Evolutionary conservation across 2,797 vertebrate species (phyloP).

Genomic region (Tolypeutes matacus): DNA sequence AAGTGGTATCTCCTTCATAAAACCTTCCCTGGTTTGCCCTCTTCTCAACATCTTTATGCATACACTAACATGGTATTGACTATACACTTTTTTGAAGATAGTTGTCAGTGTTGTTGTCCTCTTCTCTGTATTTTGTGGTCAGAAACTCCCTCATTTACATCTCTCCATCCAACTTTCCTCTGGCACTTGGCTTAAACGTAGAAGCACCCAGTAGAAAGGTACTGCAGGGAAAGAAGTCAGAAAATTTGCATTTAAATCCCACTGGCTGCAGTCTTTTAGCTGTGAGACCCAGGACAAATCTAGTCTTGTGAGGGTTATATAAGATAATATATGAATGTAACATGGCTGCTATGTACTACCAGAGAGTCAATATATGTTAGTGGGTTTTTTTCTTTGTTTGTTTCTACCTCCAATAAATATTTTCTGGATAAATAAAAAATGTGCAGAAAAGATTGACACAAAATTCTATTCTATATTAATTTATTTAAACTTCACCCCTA

Average conservation of each 20-base stretch:
- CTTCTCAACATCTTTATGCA: background rate
- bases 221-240: background rate
- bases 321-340: background rate
- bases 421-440: slow-evolving; percentile 51
- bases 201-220: background rate
- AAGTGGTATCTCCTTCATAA: background rate
- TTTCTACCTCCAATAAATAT: background rate
- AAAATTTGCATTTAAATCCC: background rate
- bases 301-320: background rate
- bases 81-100: background rate
- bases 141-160: background rate
- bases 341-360: background rate
- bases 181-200: background rate
- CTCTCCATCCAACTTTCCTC: background rate
- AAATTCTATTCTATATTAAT: background rate
- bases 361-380: background rate
- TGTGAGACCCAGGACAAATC: background rate
- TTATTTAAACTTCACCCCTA: slow-evolving; percentile 20
- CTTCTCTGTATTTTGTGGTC: background rate
- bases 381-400: background rate
- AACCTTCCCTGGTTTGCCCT: background rate
- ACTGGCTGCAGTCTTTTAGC: background rate
- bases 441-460: background rate
- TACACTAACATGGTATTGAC: background rate
- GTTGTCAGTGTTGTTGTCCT: background rate